Evolutionary conservation across 2,113 vertebrate species (phyloP).

Genomic region (Sarotherodon lohbergeri): DNA sequence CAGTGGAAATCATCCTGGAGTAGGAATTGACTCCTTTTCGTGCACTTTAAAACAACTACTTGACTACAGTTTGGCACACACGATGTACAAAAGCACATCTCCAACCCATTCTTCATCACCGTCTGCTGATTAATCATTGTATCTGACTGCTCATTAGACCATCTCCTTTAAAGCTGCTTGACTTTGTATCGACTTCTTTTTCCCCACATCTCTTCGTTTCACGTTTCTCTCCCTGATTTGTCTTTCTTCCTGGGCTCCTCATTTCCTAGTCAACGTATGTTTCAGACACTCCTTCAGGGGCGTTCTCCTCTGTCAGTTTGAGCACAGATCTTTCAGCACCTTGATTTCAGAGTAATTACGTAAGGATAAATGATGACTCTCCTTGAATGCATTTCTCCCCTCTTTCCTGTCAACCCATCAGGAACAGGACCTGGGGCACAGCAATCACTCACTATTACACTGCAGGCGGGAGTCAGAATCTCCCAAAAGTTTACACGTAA

Average conservation of each 20-base stretch:
- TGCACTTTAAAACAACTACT: background rate
- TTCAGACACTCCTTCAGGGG: conserved; percentile 42
- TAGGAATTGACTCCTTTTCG: background rate
- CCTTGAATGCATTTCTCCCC: conserved; percentile 30
- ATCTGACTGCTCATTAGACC: conserved; percentile 47
- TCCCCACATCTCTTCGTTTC: conserved; percentile 19
- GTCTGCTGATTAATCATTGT: conserved; percentile 43
- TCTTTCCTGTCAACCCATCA: conserved; percentile 33
- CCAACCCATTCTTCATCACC: conserved; percentile 8
- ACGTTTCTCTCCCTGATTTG: background rate
- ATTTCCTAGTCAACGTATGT: conserved; percentile 15
- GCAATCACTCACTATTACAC: conserved; percentile 50
- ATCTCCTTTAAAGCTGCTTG: conserved; percentile 41
- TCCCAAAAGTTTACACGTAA: conserved; percentile 29
- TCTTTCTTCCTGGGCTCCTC: background rate
- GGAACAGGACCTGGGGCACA: conserved; percentile 38
- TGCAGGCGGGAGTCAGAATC: conserved; percentile 17
- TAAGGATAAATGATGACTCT: conserved; percentile 61
- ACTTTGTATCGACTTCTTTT: conserved; percentile 35
- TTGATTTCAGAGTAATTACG: conserved; percentile 66
- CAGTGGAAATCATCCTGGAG: background rate
- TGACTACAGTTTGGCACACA: background rate
- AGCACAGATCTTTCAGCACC: conserved; percentile 50
- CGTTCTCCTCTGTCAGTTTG: conserved; percentile 30
- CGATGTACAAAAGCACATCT: background rate